Base-by-base conservation (phyloP, 2,113 vertebrate species). In the Saguinus imperator region DNA sequence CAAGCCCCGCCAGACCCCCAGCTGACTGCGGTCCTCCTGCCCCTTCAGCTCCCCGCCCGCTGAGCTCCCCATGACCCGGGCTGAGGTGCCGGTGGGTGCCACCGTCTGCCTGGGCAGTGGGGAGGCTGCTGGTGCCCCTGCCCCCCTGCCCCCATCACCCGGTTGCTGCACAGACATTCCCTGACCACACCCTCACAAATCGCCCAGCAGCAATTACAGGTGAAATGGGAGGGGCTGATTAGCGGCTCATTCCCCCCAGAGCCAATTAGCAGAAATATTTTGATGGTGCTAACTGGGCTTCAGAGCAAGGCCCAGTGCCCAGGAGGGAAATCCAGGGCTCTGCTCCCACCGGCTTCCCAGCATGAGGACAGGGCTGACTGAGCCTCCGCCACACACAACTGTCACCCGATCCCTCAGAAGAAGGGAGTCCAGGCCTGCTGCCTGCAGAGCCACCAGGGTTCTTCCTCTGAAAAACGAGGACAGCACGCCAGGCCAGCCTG, bases 41-140 rank as follows among this genome's bases (percentile, higher is more conserved):
- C 20, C 80, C 0, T 0, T 57, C 5, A 29, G 8, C 0, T 21
- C 3, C 45, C 61, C 40, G 13, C 25, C 61, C 0, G 0, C 86
- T 18, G 55, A 29, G 37, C 23, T 7, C 55, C 89, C 4, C 0
- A 27, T 11, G 25, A 40, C 94, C 16, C 1, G 1, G 3, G 3
- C 13, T 32, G 9, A 55, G 40, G 17, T 14, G 7, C 57, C 55
- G 27, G 13, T 21, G 21, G 35, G 57, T 68, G 68, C 77, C 3
- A 0, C 48, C 32, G 1, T 50, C 79, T 8, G 1, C 40, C 40
- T 21, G 21, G 43, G 25, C 32, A 29, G 68, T 0, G 5, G 40
- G 12, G 9, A 48, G 64, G 35, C 55, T 20, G 18, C 45, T 13
- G 6, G 16, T 14, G 1, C 66, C 32, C 66, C 32, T 68, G 13